Base-by-base conservation (phyloP, 2,797 vertebrate species). In the Chaenodraco wilsoni region DNA sequence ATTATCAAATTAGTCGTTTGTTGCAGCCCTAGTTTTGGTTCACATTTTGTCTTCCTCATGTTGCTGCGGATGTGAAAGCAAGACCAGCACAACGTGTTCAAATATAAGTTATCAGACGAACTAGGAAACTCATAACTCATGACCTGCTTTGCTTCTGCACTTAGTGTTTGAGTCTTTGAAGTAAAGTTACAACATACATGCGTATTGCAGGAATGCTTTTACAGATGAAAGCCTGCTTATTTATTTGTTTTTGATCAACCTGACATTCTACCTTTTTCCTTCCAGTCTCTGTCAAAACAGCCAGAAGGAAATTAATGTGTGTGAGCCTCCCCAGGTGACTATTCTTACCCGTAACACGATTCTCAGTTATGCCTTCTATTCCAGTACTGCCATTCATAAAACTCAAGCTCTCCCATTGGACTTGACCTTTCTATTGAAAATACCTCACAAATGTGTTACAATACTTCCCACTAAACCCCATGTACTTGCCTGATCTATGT, bases 281-380 rank as follows among this genome's bases (percentile, higher is more conserved):
- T 59, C 45, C 23, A 63, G 56, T 41, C 15, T 54, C 27, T 46
- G 40, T 69, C 7, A 58, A 60, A 2, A 58, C 12, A 74, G 40
- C 37, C 41, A 44, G 15, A n/a, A 43, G 46, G 41, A 69, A 57
- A 31, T 14, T 82, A 16, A 72, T 23, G n/a, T 13, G 46, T 57
- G 63, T 84, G 74, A 87, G 74, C 31, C 44, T 65, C 69, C 62
- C 43, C 9, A 13, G 27, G 71, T 77, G 68, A 66, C 57, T 13
- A 59, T 63, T 46, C 54, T 60, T 54, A 66, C 58, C 37, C 66
- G 69, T 85, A 87, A 90, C 64, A 78, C 17, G 69, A 90, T 64
- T 66, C 14, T 23, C 2, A 40, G 41, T 43, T 65, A 65, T 65
- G 56, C 78, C 54, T 50, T 21, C 17, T 56, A 58, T 9, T 8